Evolutionary conservation across 2,797 vertebrate genomes (phyloP), one percentile per base, ranked within the genome.

Genomic region (Huso huso): DNA sequence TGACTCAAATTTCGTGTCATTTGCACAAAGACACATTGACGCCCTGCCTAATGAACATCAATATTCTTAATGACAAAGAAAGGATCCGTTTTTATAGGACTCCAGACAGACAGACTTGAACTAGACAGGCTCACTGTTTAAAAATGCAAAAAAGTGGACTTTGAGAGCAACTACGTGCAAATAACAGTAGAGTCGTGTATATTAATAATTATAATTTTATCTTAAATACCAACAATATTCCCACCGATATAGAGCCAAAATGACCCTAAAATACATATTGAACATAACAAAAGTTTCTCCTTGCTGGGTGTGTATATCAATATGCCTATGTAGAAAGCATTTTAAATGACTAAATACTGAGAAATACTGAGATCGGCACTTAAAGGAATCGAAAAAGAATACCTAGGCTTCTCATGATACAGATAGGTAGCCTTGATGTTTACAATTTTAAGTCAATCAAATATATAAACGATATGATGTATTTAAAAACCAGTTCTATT

Each of bases 1-100:
- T 90, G 93, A 90, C 90, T 98, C 93, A 85, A 82, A 91, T 98
- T 97, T 93, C 93, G 87, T 90, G 93, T 92, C 86, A 91, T 95
- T 95, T 87, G 89, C 93, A 89, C 90, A 87, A 95, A 93, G 95
- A 95, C 95, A 95, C 90, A 81, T 90, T 88, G 94, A 95, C 93
- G 94, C 95, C 94, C 89, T 82, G 84, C 84, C 84, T 89, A 83
- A 89, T 86, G 91, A 89, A 86, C 94, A 93, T 97, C 96, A 93
- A 96, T 97, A 94, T 87, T 83, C 87, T 88, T 90, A 90, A 92
- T 90, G 93, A 94, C 90, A 92, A 88, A 86, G 89, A 89, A 84
- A 86, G 88, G 86, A 86, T 86, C 87, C 79, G 82, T 88, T 3
- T 86, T 88, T 86, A 81, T 84, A 89, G 86, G 87, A 88, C 89